A percentile compares a stretch with the other conserved stretches of the same genome.
These are phyloP conservation scores for Perizoma affinitatum DNA, from an alignment of 2,888 invertebrate genomes.

Conservation along the genomic window DNA sequence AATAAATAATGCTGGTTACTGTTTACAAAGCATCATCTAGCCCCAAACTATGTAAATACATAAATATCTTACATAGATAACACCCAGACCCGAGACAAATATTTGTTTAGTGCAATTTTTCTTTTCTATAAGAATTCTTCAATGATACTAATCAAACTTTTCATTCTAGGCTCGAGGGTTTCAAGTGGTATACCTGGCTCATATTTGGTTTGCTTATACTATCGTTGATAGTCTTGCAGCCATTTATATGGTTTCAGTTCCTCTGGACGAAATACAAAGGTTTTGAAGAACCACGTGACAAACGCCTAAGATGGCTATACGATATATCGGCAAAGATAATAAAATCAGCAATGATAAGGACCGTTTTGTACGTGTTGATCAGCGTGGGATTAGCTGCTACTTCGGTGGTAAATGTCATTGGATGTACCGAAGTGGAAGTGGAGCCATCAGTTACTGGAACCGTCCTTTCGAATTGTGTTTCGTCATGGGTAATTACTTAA, in stretches of 20 bases:
- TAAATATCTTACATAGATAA: no score
- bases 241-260: constrained; percentile 90
- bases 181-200: constrained; percentile 63
- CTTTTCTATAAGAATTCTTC: background rate
- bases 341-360: constrained; percentile 85
- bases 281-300: constrained; percentile 82
- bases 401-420: constrained; percentile 87
- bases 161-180: constrained; percentile 58
- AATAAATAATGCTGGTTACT: background rate
- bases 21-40: no score
- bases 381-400: constrained; percentile 86
- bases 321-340: constrained; percentile 85
- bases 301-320: constrained; percentile 82
- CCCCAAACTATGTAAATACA: no score
- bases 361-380: constrained; percentile 87
- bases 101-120: no score
- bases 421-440: constrained; percentile 61
- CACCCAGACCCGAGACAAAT: no score
- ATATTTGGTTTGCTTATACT: constrained; percentile 54
- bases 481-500: constrained; percentile 73
- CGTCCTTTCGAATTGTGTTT: constrained; percentile 74
- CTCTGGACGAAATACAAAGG: constrained; percentile 84
- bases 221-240: constrained; percentile 81
- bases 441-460: constrained; percentile 49
- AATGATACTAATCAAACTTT: constrained; percentile 1